Conservation (phyloP, 2,888 invertebrate genomes). For the Vandiemenella viatica region DNA sequence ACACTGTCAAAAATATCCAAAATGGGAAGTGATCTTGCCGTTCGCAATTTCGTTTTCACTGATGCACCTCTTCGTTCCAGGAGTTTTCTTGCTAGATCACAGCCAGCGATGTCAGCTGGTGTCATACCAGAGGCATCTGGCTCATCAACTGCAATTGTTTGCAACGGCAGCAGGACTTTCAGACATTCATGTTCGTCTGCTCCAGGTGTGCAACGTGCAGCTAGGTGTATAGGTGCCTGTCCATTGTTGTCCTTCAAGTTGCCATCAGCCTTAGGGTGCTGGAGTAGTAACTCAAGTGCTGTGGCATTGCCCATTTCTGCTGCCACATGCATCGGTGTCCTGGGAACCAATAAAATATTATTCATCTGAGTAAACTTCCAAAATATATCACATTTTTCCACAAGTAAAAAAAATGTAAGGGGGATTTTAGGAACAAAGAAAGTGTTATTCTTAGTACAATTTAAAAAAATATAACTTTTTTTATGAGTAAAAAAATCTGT, state of each 20-base stretch:
- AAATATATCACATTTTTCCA: too few species aligned
- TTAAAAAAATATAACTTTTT: too few species aligned
- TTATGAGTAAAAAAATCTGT: too few species aligned
- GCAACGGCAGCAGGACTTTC: neutral
- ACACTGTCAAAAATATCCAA: too few species aligned
- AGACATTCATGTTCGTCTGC: neutral
- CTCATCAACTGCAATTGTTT: neutral
- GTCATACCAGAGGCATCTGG: conserved; percentile 2
- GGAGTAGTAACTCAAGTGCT: conserved; percentile 1
- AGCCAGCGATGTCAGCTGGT: neutral
- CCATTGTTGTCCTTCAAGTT: conserved; percentile 4
- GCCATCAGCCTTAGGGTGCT: conserved; percentile 1
- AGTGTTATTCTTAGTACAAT: too few species aligned
- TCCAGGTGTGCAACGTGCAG: neutral
- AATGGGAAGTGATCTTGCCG: too few species aligned
- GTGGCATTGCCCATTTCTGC: conserved; percentile 1
- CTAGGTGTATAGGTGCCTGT: conserved; percentile 1
- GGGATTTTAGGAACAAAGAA: too few species aligned
- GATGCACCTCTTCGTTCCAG: neutral
- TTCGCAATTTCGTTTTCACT: neutral
- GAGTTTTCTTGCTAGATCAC: neutral
- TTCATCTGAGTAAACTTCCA: too few species aligned
- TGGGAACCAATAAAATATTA: too few species aligned
- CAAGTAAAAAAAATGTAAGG: too few species aligned
- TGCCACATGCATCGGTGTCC: conserved; percentile 1